Evolutionary conservation across 2,888 invertebrate genomes (phyloP), one percentile per base, ranked within the genome.

Genomic region (Dynastes grantii): DNA sequence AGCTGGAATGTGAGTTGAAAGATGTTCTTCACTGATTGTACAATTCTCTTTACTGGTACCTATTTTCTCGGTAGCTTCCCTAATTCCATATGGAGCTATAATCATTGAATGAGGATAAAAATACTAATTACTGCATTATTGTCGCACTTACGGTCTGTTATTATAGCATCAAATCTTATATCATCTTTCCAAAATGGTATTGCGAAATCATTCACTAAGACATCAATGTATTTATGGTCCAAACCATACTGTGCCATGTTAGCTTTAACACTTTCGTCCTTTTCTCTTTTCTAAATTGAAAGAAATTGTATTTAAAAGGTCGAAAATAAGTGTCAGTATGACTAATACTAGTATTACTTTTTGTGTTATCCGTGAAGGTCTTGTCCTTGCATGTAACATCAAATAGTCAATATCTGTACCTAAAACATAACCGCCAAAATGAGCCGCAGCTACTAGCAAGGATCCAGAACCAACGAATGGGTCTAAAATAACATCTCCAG

Each of bases 81-180:
- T 90, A 37, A 99, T 97, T 45, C 99, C 99, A 90, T 99, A 99
- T 0, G 99, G 99, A 29, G 99, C 98, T 98, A 86, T 1, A 90
- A 86, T 82, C 11, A 51, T 27, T 49, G 8, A 45, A 45, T 37
- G 6, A 8, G 11, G 1, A 45, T 11, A 11, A 8, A 45, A 40
- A 40, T 40, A 40, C 8, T 9, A 40, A 45, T 45, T 8, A 45
- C 8, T 11, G 2, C 6, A 8, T 1, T 45, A 11, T 8, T 11
- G 2, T 8, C 8, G 22, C 1, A 92, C 95, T 92, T 90, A 97
- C 97, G 99, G 89, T 99, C 99, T 45, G 98, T 98, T 78, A 99
- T 93, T 80, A 99, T 97, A 49, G 96, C 95, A 90, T 99, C 98
- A 85, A 99, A 94, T 84, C 91, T 89, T 45, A 95, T 86, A 0